These are phyloP conservation scores for Torymus texanus DNA, from an alignment of 2,888 invertebrate species.

Conservation along the genomic window DNA sequence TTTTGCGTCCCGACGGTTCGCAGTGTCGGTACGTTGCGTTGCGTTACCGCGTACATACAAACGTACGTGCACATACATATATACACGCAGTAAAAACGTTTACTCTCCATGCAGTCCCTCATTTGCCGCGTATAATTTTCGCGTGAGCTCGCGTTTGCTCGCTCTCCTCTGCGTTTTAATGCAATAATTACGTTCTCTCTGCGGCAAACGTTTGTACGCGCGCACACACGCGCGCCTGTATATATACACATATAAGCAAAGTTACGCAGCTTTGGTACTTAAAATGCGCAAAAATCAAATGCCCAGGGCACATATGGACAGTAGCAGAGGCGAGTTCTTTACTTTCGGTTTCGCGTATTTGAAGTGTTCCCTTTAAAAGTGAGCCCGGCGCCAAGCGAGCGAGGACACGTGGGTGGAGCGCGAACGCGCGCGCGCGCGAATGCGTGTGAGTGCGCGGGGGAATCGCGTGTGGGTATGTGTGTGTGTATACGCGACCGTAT, in stretches of 20 bases:
- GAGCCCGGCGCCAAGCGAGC: constrained; percentile 43
- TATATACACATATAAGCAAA: background rate
- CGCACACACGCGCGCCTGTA: background rate
- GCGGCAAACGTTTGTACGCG: background rate
- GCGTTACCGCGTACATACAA: too few species aligned
- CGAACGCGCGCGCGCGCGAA: constrained; percentile 1
- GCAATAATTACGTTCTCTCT: background rate
- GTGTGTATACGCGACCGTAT: constrained; percentile 2
- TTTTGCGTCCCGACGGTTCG: too few species aligned
- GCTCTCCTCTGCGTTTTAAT: background rate
- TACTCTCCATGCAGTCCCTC: constrained; percentile 16
- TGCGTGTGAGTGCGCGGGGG: background rate
- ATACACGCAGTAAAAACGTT: too few species aligned
- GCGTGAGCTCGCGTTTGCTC: background rate
- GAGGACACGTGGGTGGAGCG: background rate
- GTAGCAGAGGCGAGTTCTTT: constrained; percentile 28
- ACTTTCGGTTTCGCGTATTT: constrained; percentile 56
- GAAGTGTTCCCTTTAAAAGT: constrained; percentile 58
- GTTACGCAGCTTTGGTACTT: background rate
- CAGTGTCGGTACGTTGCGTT: too few species aligned
- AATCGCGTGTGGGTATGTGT: constrained; percentile 13
- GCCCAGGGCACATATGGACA: background rate
- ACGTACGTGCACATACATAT: too few species aligned
- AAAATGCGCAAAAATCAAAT: constrained; percentile 36
- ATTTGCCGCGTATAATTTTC: constrained; percentile 48